Conservation (phyloP, 2,888 invertebrate genomes). For the Dynastes grantii region DNA sequence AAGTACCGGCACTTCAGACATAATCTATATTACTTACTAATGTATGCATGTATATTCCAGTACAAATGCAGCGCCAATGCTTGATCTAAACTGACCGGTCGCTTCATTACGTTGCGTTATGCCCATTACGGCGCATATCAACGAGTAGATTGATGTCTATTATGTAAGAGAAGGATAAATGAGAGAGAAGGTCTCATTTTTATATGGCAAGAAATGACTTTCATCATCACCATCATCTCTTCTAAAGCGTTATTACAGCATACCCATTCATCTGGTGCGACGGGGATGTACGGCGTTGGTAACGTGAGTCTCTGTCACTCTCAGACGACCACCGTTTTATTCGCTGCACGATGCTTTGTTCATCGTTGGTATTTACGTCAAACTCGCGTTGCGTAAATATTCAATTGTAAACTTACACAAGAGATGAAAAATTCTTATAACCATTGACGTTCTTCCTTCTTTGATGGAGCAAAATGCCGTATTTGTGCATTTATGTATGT, state of each 20-base stretch:
- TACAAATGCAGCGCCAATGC: neutral
- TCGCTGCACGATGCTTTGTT: neutral
- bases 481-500: neutral
- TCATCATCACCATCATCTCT: conserved; percentile 33
- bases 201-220: conserved; percentile 17
- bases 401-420: conserved; percentile 9
- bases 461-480: conserved; percentile 2
- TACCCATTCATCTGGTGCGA: conserved; percentile 23
- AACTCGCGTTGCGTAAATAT: conserved; percentile 15
- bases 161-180: conserved; percentile 22
- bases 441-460: conserved; percentile 26
- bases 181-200: conserved; percentile 3
- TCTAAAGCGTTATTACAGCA: conserved; percentile 28
- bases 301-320: conserved; percentile 12
- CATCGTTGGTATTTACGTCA: neutral
- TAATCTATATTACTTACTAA: too few species aligned
- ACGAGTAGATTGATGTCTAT: conserved; percentile 20
- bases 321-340: neutral
- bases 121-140: neutral
- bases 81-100: neutral
- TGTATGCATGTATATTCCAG: neutral
- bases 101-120: conserved; percentile 18
- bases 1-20: too few species aligned
- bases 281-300: conserved; percentile 1
- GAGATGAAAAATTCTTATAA: conserved; percentile 13